phyloP scores from a whole-genome alignment of 2,113 vertebrate genomes.

The Ochotona curzoniae region DNA sequence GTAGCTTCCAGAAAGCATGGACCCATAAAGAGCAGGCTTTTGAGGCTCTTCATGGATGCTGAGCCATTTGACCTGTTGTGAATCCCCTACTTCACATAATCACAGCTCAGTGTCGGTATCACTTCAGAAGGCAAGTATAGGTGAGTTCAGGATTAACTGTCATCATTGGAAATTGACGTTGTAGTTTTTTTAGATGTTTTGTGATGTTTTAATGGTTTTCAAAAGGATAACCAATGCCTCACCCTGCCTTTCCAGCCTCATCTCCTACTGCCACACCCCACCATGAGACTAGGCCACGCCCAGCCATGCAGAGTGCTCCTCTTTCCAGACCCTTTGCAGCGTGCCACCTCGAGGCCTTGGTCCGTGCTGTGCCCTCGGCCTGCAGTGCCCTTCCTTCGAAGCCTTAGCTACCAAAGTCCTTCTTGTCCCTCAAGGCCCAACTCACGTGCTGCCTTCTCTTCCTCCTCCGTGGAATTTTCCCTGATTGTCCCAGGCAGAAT shows the following conservation, averaged over 20 bases:
- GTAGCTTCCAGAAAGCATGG: not conserved
- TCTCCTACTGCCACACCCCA: not conserved
- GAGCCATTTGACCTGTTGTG: not conserved
- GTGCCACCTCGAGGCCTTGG: not conserved
- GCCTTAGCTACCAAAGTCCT: not conserved
- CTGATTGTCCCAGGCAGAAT: not conserved
- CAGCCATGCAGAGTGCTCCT: not conserved
- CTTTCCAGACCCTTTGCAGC: not conserved
- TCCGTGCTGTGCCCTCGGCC: not conserved
- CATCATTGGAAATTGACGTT: not conserved
- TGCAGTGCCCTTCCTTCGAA: not conserved
- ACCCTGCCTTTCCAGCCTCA: conserved; percentile 69
- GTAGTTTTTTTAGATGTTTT: not conserved
- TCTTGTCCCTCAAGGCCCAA: not conserved
- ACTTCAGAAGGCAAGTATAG: not conserved
- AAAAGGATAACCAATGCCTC: conserved; percentile 10
- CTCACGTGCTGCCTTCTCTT: not conserved
- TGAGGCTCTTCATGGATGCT: too few relatives aligned
- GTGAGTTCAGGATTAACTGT: not conserved
- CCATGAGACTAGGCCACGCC: not conserved
- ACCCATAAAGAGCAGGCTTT: fast-evolving
- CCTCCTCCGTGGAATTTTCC: not conserved
- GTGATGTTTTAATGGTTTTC: not conserved
- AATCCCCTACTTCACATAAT: not conserved
- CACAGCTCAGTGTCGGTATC: not conserved